A percentile compares a stretch with the other conserved stretches of the same genome.
Conservation (phyloP, 2,888 invertebrate species). For the Neoitamus cyanurus region DNA sequence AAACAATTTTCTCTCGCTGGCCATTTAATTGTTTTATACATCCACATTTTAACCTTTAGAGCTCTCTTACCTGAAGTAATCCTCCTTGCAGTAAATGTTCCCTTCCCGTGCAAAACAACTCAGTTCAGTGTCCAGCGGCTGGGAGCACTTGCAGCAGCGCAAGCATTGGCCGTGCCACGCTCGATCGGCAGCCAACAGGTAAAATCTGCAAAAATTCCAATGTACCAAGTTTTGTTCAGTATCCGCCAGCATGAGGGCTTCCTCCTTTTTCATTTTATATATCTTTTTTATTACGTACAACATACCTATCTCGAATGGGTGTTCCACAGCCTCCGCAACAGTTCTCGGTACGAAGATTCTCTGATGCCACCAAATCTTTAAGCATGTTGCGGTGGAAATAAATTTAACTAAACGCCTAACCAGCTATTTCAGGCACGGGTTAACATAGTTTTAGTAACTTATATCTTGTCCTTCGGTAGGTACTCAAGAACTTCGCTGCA, state of each 20-base stretch:
- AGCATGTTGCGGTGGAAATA: constrained; percentile 52
- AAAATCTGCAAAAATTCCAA: constrained; percentile 67
- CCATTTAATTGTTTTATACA: neutral
- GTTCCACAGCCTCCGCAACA: constrained; percentile 73
- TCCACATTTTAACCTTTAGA: neutral
- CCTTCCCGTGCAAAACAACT: constrained; percentile 92
- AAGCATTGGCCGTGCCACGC: constrained; percentile 91
- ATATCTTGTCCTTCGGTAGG: neutral
- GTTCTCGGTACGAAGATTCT: constrained; percentile 58
- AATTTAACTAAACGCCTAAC: constrained; percentile 17
- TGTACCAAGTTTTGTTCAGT: constrained; percentile 1
- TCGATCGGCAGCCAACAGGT: constrained; percentile 86
- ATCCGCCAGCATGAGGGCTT: neutral
- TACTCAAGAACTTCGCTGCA: neutral
- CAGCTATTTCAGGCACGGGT: constrained; percentile 24
- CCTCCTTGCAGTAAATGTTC: constrained; percentile 93
- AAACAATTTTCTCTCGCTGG: neutral
- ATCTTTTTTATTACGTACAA: constrained; percentile 1
- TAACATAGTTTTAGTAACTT: constrained; percentile 17
- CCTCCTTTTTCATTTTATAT: constrained; percentile 34
- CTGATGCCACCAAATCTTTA: constrained; percentile 55
- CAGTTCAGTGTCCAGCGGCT: constrained; percentile 85
- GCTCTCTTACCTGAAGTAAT: constrained; percentile 84
- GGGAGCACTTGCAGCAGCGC: constrained; percentile 84
- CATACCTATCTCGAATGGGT: constrained; percentile 71